Conservation (phyloP, 2,888 invertebrate species). For the Mongoloraphidia duomilia region DNA sequence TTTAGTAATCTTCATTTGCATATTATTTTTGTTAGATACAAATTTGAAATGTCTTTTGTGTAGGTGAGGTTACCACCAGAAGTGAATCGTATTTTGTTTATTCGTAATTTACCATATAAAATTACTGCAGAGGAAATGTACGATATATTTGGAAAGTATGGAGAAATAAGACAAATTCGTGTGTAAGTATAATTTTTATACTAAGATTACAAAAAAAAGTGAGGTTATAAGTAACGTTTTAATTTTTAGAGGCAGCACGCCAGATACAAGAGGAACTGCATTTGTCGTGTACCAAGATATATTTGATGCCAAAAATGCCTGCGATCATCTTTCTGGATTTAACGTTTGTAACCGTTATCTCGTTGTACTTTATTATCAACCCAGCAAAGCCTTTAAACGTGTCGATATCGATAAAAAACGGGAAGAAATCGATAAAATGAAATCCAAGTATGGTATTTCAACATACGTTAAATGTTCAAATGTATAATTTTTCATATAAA, state of each 20-base stretch:
- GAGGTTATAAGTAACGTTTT: conserved; percentile 2
- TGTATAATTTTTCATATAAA: too few relatives aligned
- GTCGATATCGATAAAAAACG: conserved; percentile 81
- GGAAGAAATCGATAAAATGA: conserved; percentile 88
- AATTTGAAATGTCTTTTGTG: not conserved
- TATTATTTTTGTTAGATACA: too few relatives aligned
- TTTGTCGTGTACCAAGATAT: conserved; percentile 99
- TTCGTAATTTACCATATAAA: conserved; percentile 96
- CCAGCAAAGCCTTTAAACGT: conserved; percentile 89
- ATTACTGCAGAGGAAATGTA: conserved; percentile 99
- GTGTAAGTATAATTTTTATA: conserved; percentile 55
- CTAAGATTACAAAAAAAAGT: too few relatives aligned
- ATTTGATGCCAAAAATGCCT: conserved; percentile 99
- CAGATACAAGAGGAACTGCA: conserved; percentile 95
- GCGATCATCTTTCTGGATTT: conserved; percentile 97
- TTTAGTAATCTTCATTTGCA: too few relatives aligned
- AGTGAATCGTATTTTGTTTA: conserved; percentile 92
- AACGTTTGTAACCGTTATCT: conserved; percentile 98
- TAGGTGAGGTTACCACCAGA: conserved; percentile 96
- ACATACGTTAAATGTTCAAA: too few relatives aligned
- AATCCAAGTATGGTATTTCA: conserved; percentile 79
- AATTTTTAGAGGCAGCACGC: conserved; percentile 76
- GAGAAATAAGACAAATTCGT: conserved; percentile 94
- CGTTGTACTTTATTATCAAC: conserved; percentile 97
- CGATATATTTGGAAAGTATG: conserved; percentile 99